Percentiles rank a stretch among this genome's conserved stretches.
Evolutionary conservation across 2,888 invertebrate species (phyloP).

Genomic region (Cetonia aurata): DNA sequence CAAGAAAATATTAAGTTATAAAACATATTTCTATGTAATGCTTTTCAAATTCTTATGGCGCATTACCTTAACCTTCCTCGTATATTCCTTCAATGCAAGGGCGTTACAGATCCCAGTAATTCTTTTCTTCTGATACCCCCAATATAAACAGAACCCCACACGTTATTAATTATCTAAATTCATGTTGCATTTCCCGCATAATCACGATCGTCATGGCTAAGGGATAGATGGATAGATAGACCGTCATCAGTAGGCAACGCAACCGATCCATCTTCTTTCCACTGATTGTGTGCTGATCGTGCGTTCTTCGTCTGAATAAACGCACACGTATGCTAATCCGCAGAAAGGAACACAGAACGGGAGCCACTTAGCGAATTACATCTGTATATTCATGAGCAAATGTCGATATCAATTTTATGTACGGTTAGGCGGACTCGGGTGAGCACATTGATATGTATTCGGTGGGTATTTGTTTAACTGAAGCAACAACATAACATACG

Average conservation of each 20-base stretch:
- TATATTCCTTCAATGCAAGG: too few relatives aligned
- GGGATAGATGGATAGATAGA: conserved; percentile 17
- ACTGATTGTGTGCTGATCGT: neutral
- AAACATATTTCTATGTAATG: too few relatives aligned
- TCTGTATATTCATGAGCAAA: conserved; percentile 58
- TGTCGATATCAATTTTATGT: conserved; percentile 55
- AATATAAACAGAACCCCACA: too few relatives aligned
- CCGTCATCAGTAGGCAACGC: conserved; percentile 36
- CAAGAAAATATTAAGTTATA: too few relatives aligned
- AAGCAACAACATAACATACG: conserved; percentile 29
- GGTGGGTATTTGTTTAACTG: conserved; percentile 55
- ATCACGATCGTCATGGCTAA: conserved; percentile 20
- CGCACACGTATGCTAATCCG: conserved; percentile 53
- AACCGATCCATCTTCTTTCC: conserved; percentile 6
- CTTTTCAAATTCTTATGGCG: too few relatives aligned
- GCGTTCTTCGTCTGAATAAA: conserved; percentile 33
- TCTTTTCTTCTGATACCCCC: too few relatives aligned
- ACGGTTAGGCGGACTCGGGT: conserved; percentile 50
- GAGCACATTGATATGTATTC: conserved; percentile 53
- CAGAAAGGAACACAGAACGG: conserved; percentile 28
- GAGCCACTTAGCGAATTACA: conserved; percentile 55
- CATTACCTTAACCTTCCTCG: too few relatives aligned
- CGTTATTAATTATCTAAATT: conserved; percentile 38
- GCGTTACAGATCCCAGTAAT: too few relatives aligned
- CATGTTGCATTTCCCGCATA: conserved; percentile 28